Percentiles rank a stretch among this genome's conserved stretches.
phyloP scores from a whole-genome alignment of 2,888 invertebrate genomes.

The Spatulosminthurus flaviceps region DNA sequence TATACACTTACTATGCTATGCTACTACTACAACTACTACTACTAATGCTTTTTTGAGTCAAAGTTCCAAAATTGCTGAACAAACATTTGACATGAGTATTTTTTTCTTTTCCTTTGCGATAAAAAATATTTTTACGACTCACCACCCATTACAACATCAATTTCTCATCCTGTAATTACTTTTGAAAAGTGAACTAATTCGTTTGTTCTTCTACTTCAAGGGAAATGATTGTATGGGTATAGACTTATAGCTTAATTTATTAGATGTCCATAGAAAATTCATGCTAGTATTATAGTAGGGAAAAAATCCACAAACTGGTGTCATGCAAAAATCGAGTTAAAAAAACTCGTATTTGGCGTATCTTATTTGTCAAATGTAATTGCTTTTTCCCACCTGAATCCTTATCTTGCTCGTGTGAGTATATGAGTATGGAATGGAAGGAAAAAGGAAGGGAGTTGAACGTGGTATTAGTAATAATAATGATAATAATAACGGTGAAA shows the following conservation, averaged over 20 bases:
- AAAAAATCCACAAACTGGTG: not conserved
- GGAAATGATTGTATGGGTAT: too few relatives aligned
- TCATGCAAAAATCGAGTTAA: conserved; percentile 6
- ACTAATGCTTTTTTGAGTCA: not conserved
- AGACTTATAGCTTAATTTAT: not conserved
- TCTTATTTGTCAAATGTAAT: not conserved
- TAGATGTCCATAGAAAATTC: not conserved
- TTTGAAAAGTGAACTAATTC: too few relatives aligned
- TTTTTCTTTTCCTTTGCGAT: too few relatives aligned
- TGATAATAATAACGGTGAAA: conserved; percentile 9
- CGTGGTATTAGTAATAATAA: too few relatives aligned
- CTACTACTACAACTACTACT: not conserved
- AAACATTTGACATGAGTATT: too few relatives aligned
- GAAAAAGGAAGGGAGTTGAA: conserved; percentile 16
- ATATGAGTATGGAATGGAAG: not conserved
- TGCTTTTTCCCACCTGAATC: not conserved
- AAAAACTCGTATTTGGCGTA: not conserved
- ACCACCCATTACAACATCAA: too few relatives aligned
- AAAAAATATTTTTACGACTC: too few relatives aligned
- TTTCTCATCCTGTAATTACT: too few relatives aligned
- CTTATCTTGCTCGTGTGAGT: too few relatives aligned
- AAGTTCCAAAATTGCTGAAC: too few relatives aligned
- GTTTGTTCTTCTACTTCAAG: too few relatives aligned
- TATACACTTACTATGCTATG: not conserved
- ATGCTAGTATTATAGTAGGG: not conserved